Conservation (phyloP, 2,797 vertebrate species). For the Mallotus villosus region DNA sequence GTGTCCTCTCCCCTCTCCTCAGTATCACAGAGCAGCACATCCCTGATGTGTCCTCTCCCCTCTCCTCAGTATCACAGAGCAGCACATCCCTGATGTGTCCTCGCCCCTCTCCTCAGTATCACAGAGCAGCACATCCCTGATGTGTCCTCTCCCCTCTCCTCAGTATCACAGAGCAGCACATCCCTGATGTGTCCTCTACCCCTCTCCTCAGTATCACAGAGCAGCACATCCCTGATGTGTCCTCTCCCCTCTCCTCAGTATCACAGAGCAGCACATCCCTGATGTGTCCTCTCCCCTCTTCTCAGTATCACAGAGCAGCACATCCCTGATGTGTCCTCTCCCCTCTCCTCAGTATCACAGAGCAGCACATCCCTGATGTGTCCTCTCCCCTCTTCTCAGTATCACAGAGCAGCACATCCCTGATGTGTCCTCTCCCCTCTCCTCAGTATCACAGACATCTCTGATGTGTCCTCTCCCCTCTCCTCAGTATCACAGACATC, state of each 20-base stretch:
- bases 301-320: no score
- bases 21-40: no score
- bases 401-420: no score
- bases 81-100: not conserved
- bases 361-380: not conserved
- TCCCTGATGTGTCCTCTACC: not conserved
- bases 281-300: not conserved
- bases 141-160: not conserved
- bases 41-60: not conserved
- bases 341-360: not conserved
- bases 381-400: not conserved
- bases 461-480: not conserved
- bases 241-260: not conserved
- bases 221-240: not conserved
- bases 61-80: no score
- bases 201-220: no score
- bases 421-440: not conserved
- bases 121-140: not conserved
- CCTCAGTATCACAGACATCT: no score
- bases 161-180: no score
- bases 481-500: no score
- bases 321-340: not conserved
- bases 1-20: not conserved
- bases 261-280: no score
- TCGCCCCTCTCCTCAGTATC: not conserved